Conservation (phyloP, 2,888 invertebrate genomes). For the Rugalucina vietnamica region DNA sequence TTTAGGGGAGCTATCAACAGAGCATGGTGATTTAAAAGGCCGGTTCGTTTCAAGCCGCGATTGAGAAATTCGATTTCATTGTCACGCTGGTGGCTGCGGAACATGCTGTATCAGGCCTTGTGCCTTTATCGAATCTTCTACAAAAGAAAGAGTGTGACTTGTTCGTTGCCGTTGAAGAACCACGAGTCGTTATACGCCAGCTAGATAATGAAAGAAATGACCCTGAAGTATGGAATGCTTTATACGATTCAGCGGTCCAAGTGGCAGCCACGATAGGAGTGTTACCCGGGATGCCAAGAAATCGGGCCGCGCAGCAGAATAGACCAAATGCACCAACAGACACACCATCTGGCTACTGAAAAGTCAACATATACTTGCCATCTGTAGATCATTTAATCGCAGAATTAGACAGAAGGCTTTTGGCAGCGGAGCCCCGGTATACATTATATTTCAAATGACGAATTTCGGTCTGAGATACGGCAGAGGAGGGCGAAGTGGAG, state of each 20-base stretch:
- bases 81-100: constrained; percentile 10
- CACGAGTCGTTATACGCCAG: neutral
- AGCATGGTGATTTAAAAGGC: constrained; percentile 3
- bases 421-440: constrained; percentile 35
- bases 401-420: constrained; percentile 34
- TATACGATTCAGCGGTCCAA: neutral
- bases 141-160: constrained; percentile 20
- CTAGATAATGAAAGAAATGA: neutral
- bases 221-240: neutral
- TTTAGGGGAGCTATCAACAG: neutral
- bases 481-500: neutral
- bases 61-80: constrained; percentile 13
- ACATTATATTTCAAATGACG: no score
- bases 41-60: neutral
- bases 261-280: neutral
- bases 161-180: constrained; percentile 11
- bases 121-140: constrained; percentile 1
- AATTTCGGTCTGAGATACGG: neutral
- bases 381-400: constrained; percentile 12
- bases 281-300: neutral
- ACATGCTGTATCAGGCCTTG: neutral
- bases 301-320: neutral
- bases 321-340: constrained; percentile 23
- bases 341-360: neutral
- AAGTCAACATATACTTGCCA: constrained; percentile 8